Base-by-base conservation (phyloP, 2,113 vertebrate genomes). In the Otus sunia region DNA sequence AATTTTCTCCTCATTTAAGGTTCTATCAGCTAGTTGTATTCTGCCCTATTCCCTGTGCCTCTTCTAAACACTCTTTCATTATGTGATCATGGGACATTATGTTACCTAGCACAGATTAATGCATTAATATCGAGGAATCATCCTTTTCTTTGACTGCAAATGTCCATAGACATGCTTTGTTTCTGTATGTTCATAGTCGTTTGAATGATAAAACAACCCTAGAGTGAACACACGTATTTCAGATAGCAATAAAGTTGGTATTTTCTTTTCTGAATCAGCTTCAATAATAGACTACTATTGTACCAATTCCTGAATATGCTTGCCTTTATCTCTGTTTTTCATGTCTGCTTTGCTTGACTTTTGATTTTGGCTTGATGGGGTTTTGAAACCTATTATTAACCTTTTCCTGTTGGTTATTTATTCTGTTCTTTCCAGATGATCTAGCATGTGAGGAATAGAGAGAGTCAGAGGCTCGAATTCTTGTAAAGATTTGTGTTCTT, bases 311-410 rank as follows among this genome's bases (percentile, higher is more conserved):
- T 86, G 89, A 52, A 88, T 90, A 66, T 41, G 4, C 45, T 73
- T 80, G 32, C 6, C 15, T 91, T 91, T 69, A 37, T 86, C 53
- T 87, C 53, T 86, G 25, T 49, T 64, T 87, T 88, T 76, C 47
- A 50, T 62, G 27, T 76, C 49, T 76, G 5, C 45, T 62, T 86
- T 58, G 17, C 26, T 88, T 2, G 2, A 4, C 62, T 90, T 68
- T 22, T 53, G n/a, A 79, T 76, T 92, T 92, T 91, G 43, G 23
- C 29, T 88, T 64, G 20, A 76, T 90, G 21, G 72, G 16, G 32
- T 53, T 86, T 88, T 77, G 55, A 94, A 96, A 68, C 32, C 58
- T 32, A 36, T 41, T 91, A 86, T 91, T 92, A 86, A 90, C 74
- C 67, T 93, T 92, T 73, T 37, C 18, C 45, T 78, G 4, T 25